Evolutionary conservation across 2,888 invertebrate genomes (phyloP), one percentile per base, ranked within the genome.

Genomic region (Drosophila putrida): DNA sequence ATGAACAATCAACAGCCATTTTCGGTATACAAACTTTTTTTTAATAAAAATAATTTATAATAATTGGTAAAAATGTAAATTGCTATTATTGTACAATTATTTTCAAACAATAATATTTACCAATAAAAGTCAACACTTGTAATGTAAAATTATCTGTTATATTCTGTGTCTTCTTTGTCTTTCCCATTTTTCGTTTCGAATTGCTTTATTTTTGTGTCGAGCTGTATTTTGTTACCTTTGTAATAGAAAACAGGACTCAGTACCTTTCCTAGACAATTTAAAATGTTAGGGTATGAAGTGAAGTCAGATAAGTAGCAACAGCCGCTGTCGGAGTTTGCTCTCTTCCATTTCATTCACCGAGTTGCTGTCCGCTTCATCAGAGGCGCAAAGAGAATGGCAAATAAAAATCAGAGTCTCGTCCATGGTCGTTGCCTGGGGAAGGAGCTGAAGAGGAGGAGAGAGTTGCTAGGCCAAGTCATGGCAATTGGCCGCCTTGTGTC

Each of bases 401-500:
- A 83, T 88, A 86, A 81, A 80, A 82, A 88, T 88, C 80, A 76
- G 67, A 51, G 68, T 8, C 31, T 31, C 31, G 2, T 3, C 31
- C 31, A 31, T 31, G 8, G 31, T 58, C 47, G 43, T 50, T 47
- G 41, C 50, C 47, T 60, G 67, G 67, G 50, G 44, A 38, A 63
- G 31, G 27, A 11, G 46, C 15, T 31, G 6, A 39, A 27, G 9
- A 8, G 15, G 9, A 11, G 20, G 13, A 15, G 43, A 20, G n/a
- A 39, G 13, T 25, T 28, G 33, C 33, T 15, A 39, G 28, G 20
- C n/a, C 28, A 20, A 66, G 62, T 50, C 57, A 13, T 28, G 59
- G 62, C 63, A 55, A 55, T 58, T 67, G 61, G 54, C 53, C 58
- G 57, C 47, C 60, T 43, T 50, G 43, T 39, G 43, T 27, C 49